Evolutionary conservation across 2,113 vertebrate species (phyloP), one percentile per base, ranked within the genome.

Genomic region (Grus americana): DNA sequence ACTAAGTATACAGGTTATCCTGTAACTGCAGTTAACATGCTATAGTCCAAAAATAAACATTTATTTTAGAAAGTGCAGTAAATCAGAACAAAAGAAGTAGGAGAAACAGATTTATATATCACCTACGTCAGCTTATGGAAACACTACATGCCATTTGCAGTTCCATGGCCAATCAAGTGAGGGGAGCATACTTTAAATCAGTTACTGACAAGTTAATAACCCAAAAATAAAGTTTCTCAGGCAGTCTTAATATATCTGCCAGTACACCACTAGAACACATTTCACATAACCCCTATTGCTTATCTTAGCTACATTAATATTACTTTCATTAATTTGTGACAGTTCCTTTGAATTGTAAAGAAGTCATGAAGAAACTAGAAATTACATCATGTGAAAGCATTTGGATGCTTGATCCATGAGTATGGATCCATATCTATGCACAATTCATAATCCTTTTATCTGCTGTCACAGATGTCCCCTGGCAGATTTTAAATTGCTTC

Each of bases 391-490:
- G 14, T 84, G 47, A 74, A 79, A 71, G 38, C 12, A 59, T 58
- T 73, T 74, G 32, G 10, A 34, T 86, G 13, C 9, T 62, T 62
- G 34, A 32, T 92, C 54, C 36, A 22, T 65, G 30, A 26, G 5
- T 85, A 18, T 21, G 22, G 34, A 66, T 71, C 27, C 1, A 0
- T 58, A 42, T 46, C n/a, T 42, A 3, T 36, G 11, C 5, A 4
- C 11, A 12, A 38, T 59, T 44, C 32, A 11, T 50, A 66, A 58
- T 38, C 3, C 11, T 84, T 89, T 70, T n/a, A 29, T 81, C 42
- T 80, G 7, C 44, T 11, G 2, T 63, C 36, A 44, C 1, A 5
- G 7, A 15, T 14, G 8, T 29, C 29, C 19, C 19, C 38, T 68
- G 74, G 14, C 32, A 91, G 47, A 76, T 90, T 72, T 82, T n/a